A percentile compares a stretch with the other conserved stretches of the same genome.
Evolutionary conservation across 1,140 invertebrate genomes (phyloP).

Genomic region (Euwallacea fornicatus): DNA sequence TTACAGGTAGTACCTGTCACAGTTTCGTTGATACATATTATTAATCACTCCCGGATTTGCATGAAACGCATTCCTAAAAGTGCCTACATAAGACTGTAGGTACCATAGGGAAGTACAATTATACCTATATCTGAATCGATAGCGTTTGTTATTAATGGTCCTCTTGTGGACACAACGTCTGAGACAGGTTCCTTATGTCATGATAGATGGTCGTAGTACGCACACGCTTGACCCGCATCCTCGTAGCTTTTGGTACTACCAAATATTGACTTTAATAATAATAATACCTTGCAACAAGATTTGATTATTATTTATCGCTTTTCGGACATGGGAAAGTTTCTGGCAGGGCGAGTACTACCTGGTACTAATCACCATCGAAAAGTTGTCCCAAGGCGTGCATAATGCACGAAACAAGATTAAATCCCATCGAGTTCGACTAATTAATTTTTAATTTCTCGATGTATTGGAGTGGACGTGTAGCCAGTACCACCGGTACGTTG

Average conservation of each 20-base stretch:
- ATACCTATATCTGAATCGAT: conserved; percentile 13
- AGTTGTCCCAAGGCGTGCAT: conserved; percentile 1
- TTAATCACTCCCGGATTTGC: too few species aligned
- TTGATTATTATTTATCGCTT: neutral
- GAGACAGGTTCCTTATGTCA: conserved; percentile 22
- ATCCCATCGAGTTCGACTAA: conserved; percentile 1
- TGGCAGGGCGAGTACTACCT: neutral
- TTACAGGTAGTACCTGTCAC: too few species aligned
- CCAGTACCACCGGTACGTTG: conserved; percentile 8
- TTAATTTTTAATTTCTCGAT: conserved; percentile 15
- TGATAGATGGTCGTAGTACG: conserved; percentile 11
- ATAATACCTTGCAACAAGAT: neutral
- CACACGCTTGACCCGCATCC: conserved; percentile 12
- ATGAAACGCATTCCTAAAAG: too few species aligned
- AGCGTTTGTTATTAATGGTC: conserved; percentile 20
- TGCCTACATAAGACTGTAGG: too few species aligned
- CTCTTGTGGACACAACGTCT: conserved; percentile 11
- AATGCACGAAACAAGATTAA: conserved; percentile 7
- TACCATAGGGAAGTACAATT: too few species aligned
- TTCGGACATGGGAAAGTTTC: neutral
- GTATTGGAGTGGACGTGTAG: conserved; percentile 3
- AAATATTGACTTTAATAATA: conserved; percentile 10
- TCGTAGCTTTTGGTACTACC: conserved; percentile 14
- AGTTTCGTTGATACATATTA: too few species aligned
- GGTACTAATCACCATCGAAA: neutral